Percentiles rank a stretch among this genome's conserved stretches.
Evolutionary conservation across 2,113 vertebrate genomes (phyloP).

Genomic region (Tachysurus vachellii): DNA sequence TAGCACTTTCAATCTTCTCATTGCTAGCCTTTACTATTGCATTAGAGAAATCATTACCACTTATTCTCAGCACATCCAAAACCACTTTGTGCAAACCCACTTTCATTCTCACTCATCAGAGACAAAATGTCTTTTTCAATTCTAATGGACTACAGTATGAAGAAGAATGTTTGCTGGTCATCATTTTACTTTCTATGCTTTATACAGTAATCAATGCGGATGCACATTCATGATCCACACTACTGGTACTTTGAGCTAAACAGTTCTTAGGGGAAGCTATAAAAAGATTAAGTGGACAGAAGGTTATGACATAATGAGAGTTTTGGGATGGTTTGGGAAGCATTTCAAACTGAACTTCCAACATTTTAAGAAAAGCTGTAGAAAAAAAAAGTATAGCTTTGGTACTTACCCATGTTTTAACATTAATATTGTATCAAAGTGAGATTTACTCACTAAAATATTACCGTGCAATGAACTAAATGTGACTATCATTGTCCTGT

Average conservation of each 20-base stretch:
- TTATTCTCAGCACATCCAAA: neutral
- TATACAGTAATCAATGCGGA: slow-evolving; percentile 9
- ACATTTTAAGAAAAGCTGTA: neutral
- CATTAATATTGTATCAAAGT: neutral
- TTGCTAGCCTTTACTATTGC: neutral
- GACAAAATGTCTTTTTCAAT: neutral
- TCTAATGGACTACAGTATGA: slow-evolving; percentile 7
- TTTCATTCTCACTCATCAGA: slow-evolving; percentile 2
- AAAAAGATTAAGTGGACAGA: neutral
- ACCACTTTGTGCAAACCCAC: neutral
- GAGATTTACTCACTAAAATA: neutral
- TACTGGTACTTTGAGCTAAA: slow-evolving; percentile 22
- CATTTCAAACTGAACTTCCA: neutral
- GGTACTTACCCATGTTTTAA: neutral
- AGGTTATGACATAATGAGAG: slow-evolving; percentile 12
- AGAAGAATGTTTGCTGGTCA: neutral
- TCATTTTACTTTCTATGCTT: slow-evolving; percentile 5
- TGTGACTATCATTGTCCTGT: slow-evolving; percentile 14
- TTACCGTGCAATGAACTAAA: slow-evolving; percentile 12
- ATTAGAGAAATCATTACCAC: slow-evolving; percentile 16
- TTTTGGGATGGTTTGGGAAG: neutral
- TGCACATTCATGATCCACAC: slow-evolving; percentile 33
- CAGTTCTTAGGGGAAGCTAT: neutral
- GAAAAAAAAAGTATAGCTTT: neutral
- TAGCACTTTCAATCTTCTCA: neutral